Evolutionary conservation across 2,113 vertebrate genomes (phyloP), one percentile per base, ranked within the genome.

Genomic region (Cyprinodon brontotheroides): DNA sequence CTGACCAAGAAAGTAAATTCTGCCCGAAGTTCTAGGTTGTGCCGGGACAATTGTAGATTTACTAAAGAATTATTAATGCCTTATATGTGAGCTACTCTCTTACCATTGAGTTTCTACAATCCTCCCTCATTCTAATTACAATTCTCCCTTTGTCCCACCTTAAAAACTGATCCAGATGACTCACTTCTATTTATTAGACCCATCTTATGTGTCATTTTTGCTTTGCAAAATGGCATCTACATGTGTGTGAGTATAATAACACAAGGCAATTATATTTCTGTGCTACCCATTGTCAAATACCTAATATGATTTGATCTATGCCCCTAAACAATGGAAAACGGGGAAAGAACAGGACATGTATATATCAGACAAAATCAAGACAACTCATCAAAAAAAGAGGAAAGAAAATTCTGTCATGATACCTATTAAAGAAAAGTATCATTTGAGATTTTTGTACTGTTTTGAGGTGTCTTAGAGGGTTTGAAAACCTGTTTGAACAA

Each of bases 151-250:
- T 0, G 45, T 63, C 43, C 48, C n/a, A 22, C 73, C 29, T 71
- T 53, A 60, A 83, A 76, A 87, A 87, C 86, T 86, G 77, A 90
- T 87, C 80, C 79, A 68, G 48, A 80, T 78, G 77, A 86, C 74
- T 89, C 85, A 80, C 79, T 84, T 77, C 69, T 81, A 88, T 88
- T 53, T 77, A 91, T 83, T 77, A 73, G 67, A 74, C 74, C 75
- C 74, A 87, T 85, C 72, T 74, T 40, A 65, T 69, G 72, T 82
- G 76, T 70, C 79, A 75, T 76, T 72, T 65, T 39, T 73, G 53
- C 47, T 63, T 64, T 50, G 68, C 61, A 48, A 72, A 67, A 39
- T 57, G 71, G 29, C 73, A 17, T 68, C 72, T 72, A 36, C 77
- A 20, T 65, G 47, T 22, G 43, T 65, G 65, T 41, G 67, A 22